These are phyloP conservation scores for Zaprionus davidi DNA, from an alignment of 1,140 invertebrate species.

Conservation along the genomic window DNA sequence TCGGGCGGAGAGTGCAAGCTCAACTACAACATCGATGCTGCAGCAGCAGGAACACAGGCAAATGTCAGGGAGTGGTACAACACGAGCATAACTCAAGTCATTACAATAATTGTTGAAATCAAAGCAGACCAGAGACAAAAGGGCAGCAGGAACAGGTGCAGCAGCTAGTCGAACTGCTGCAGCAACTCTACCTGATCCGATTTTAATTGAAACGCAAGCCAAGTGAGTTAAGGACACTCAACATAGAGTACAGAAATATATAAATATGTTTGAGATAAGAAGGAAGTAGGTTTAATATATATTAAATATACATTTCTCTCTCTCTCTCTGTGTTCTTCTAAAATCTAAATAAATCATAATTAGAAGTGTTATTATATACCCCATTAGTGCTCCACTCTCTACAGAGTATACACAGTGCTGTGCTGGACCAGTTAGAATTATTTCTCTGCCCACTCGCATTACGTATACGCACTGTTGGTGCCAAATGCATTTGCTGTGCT, in stretches of 20 bases:
- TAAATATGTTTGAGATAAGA: too few relatives aligned
- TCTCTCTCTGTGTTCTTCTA: too few relatives aligned
- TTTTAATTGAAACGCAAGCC: not conserved
- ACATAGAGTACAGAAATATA: too few relatives aligned
- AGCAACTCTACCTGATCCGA: not conserved
- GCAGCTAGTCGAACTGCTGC: not conserved
- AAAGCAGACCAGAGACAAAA: conserved; percentile 39
- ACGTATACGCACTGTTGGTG: conserved; percentile 33
- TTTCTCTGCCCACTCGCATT: conserved; percentile 14
- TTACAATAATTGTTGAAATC: conserved; percentile 68
- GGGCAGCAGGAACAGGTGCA: not conserved
- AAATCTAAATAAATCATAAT: too few relatives aligned
- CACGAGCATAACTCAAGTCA: conserved; percentile 64
- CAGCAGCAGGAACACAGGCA: conserved; percentile 12
- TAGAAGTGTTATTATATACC: too few relatives aligned
- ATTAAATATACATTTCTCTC: too few relatives aligned
- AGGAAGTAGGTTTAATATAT: too few relatives aligned
- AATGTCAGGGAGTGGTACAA: conserved; percentile 14
- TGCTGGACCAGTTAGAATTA: not conserved
- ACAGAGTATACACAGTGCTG: not conserved
- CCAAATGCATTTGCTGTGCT: conserved; percentile 26
- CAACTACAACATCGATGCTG: conserved; percentile 34
- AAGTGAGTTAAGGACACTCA: not conserved
- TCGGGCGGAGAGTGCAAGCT: not conserved
- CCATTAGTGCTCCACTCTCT: too few relatives aligned